Evolutionary conservation across 2,797 vertebrate genomes (phyloP).

Genomic region (Semotilus atromaculatus): DNA sequence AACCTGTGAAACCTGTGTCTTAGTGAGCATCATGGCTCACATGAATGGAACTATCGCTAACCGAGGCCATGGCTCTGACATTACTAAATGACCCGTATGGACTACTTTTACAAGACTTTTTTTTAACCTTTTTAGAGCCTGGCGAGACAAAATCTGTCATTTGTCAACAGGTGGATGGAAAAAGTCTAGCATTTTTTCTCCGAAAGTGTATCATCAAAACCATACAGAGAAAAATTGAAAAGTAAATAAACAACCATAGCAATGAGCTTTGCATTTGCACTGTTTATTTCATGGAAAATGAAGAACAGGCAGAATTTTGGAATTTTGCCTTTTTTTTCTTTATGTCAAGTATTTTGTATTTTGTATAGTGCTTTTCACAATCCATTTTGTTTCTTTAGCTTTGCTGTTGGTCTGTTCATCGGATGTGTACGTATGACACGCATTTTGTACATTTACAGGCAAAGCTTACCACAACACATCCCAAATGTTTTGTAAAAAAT

Average conservation of each 20-base stretch:
- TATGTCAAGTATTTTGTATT: background rate
- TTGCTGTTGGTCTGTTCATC: background rate
- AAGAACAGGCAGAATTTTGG: background rate
- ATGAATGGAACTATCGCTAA: background rate
- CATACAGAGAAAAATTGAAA: slow-evolving; percentile 1
- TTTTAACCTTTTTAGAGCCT: background rate
- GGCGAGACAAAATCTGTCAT: background rate
- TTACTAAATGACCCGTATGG: background rate
- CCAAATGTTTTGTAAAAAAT: background rate
- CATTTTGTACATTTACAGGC: background rate
- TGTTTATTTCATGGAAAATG: slow-evolving; percentile 40
- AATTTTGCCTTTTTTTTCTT: slow-evolving; percentile 13
- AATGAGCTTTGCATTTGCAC: slow-evolving; percentile 17
- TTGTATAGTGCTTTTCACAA: background rate
- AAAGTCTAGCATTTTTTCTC: slow-evolving; percentile 21
- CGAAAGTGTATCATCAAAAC: slow-evolving; percentile 15
- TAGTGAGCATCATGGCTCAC: background rate
- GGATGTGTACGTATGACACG: background rate
- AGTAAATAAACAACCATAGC: slow-evolving; percentile 25
- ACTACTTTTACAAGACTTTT: background rate
- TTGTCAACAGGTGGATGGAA: slow-evolving; percentile 21
- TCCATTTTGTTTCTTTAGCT: background rate
- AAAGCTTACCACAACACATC: background rate
- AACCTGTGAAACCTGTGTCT: background rate
- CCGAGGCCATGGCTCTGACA: background rate